These are phyloP conservation scores for Trypoxylus dichotomus DNA, from an alignment of 1,140 invertebrate genomes.

Conservation along the genomic window DNA sequence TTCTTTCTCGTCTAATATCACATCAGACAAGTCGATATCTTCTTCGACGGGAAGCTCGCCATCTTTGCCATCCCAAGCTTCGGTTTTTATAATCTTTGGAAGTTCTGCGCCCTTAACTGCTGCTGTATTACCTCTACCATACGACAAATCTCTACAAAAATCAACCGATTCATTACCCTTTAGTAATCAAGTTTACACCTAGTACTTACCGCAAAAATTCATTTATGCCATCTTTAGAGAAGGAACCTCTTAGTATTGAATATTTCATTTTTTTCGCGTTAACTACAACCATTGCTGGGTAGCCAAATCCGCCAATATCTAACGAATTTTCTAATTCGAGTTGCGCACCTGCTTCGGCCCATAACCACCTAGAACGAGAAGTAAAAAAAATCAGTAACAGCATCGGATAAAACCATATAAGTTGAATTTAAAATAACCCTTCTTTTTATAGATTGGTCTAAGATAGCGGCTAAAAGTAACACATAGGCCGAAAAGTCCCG, in stretches of 20 bases:
- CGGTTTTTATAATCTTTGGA: conserved; percentile 72
- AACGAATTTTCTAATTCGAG: conserved; percentile 81
- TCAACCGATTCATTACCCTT: not conserved
- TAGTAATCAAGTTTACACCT: no score
- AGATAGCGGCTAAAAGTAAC: no score
- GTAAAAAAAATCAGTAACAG: not conserved
- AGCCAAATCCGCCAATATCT: conserved; percentile 91
- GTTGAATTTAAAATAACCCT: no score
- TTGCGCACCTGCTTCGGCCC: conserved; percentile 90
- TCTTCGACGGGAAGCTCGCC: conserved; percentile 87
- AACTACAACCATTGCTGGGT: conserved; percentile 93
- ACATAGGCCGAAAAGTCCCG: no score
- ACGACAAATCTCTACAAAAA: conserved; percentile 82
- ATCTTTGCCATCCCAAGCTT: conserved; percentile 97
- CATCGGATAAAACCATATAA: not conserved
- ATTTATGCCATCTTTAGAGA: conserved; percentile 87
- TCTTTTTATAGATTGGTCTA: not conserved
- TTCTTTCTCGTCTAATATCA: conserved; percentile 85
- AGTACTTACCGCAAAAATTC: conserved; percentile 46
- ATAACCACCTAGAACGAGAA: conserved; percentile 77
- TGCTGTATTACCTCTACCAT: conserved; percentile 89
- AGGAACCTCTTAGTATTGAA: conserved; percentile 90
- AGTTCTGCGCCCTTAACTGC: conserved; percentile 85
- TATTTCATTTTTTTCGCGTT: conserved; percentile 98
- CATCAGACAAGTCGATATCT: conserved; percentile 90